phyloP scores from a whole-genome alignment of 2,888 invertebrate species.

The Tortrix viridana region DNA sequence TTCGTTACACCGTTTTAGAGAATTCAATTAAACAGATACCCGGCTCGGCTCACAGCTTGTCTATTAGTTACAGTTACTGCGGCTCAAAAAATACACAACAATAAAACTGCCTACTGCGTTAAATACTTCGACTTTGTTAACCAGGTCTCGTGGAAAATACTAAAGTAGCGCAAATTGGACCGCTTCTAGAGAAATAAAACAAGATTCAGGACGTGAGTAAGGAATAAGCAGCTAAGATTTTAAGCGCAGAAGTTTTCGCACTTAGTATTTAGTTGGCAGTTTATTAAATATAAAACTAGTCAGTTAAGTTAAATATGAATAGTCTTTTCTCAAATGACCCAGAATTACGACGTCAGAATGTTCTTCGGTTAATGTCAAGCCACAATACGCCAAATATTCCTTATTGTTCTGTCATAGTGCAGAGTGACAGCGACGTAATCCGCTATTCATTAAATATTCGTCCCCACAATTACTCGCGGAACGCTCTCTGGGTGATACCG shows the following conservation, averaged over 20 bases:
- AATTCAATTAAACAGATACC: constrained; percentile 56
- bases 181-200: neutral
- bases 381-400: constrained; percentile 68
- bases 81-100: constrained; percentile 46
- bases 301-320: neutral
- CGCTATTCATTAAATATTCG: constrained; percentile 76
- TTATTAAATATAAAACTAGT: neutral
- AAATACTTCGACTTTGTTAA: constrained; percentile 41
- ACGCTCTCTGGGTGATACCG: constrained; percentile 66
- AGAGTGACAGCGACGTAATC: constrained; percentile 81
- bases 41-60: constrained; percentile 45
- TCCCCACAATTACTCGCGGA: constrained; percentile 72
- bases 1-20: constrained; percentile 53
- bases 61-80: constrained; percentile 57
- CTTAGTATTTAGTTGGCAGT: too few species aligned
- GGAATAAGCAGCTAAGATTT: neutral
- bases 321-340: constrained; percentile 11
- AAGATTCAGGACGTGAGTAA: neutral
- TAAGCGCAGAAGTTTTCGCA: neutral
- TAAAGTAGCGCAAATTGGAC: constrained; percentile 9
- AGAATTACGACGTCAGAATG: constrained; percentile 40
- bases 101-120: constrained; percentile 43
- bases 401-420: constrained; percentile 79
- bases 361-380: constrained; percentile 60
- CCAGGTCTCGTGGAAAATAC: constrained; percentile 43